A percentile compares a stretch with the other conserved stretches of the same genome.
These are phyloP conservation scores for Aptenodytes forsteri DNA, from an alignment of 2,113 vertebrate genomes.

Conservation along the genomic window DNA sequence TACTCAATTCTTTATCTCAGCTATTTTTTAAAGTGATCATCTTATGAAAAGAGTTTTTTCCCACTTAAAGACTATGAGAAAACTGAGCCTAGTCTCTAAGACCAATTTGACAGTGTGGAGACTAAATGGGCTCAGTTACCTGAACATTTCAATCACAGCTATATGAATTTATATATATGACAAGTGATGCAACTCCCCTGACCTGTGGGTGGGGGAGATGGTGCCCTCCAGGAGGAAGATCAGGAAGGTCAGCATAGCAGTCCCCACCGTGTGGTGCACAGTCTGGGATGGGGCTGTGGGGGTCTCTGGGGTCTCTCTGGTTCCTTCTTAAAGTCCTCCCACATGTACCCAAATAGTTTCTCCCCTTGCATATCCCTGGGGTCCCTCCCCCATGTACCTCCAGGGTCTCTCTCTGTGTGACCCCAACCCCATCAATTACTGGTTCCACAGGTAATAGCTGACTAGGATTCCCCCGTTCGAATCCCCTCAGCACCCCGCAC, in stretches of 20 bases:
- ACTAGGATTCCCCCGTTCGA: fast-evolving
- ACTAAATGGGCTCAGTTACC: neutral
- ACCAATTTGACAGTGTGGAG: neutral
- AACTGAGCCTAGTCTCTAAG: neutral
- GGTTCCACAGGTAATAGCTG: neutral
- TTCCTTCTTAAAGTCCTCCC: neutral
- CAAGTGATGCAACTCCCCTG: neutral
- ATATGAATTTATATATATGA: neutral
- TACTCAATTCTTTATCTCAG: neutral
- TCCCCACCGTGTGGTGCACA: fast-evolving
- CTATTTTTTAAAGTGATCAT: neutral
- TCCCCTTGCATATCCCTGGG: neutral
- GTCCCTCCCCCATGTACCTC: fast-evolving
- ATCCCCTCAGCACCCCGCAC: neutral
- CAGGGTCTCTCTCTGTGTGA: fast-evolving
- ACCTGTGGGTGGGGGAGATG: neutral
- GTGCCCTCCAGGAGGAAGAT: neutral
- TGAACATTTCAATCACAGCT: neutral
- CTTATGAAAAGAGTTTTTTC: neutral
- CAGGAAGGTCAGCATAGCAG: neutral
- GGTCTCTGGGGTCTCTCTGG: neutral
- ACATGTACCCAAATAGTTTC: neutral
- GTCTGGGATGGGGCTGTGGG: fast-evolving
- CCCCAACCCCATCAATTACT: fast-evolving
- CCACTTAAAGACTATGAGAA: neutral